Base-by-base conservation (phyloP, 2,797 vertebrate species). In the Lemur catta region DNA sequence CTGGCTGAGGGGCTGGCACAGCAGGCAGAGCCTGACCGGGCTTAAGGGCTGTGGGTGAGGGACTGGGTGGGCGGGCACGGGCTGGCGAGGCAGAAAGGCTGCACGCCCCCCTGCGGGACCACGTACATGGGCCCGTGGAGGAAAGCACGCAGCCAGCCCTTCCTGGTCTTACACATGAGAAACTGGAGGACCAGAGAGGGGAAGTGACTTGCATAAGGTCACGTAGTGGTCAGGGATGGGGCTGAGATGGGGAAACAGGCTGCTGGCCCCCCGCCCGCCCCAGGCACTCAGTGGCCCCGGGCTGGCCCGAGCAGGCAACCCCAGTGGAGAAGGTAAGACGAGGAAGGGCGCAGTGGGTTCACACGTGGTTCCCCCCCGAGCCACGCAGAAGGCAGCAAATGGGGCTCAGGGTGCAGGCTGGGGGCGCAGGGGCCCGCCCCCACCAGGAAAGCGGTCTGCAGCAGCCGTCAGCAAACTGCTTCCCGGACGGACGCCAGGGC, bases 91-190 rank as follows among this genome's bases (percentile, higher is more conserved):
- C 24, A 35, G 35, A 63, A 78, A 57, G 8, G 78, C 57, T 1
- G 0, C 9, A 0, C 10, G 11, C 14, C 4, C 30, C 28, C 22
- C 33, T 35, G 4, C 10, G 11, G 13, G 67, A 30, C 78, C 59
- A 12, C 1, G 0, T 4, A 2, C 28, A 2, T 3, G 8, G 7
- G 11, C n/a, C 28, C 28, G 41, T 7, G 12, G 55, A 84, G n/a
- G 78, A 88, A 63, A 18, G 17, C 18, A 15, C 46, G 9, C 6
- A 50, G 61, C 59, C 6, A 50, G 61, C 59, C 46, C 30, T 46
- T 59, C 61, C 72, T 15, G 33, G 35, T 74, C 57, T 84, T 9
- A 38, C 38, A 10, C 13, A 22, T 2, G 22, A 74, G 46, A 43
- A 52, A 4, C 72, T 15, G 17, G 63, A 80, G 24, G 30, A 38